These are phyloP conservation scores for Danaus melanippus DNA, from an alignment of 1,140 invertebrate genomes.

Conservation along the genomic window DNA sequence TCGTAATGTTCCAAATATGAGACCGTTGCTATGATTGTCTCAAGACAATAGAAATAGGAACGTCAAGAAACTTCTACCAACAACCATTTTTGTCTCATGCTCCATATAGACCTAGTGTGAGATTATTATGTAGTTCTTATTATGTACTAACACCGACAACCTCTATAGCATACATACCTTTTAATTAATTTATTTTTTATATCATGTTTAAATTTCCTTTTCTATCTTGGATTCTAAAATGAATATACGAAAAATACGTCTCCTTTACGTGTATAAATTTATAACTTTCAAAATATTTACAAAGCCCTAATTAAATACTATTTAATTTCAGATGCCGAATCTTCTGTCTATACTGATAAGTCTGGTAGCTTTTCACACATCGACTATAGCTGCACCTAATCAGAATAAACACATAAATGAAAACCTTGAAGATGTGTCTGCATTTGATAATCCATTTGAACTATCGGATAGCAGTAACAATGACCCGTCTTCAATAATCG, in stretches of 20 bases:
- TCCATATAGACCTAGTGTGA: background rate
- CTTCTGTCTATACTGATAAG: conserved; percentile 6
- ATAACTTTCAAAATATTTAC: too few species aligned
- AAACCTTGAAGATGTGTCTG: conserved; percentile 5
- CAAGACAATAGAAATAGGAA: conserved; percentile 14
- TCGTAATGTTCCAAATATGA: conserved; percentile 9
- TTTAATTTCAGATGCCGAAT: conserved; percentile 23
- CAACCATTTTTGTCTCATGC: conserved; percentile 1
- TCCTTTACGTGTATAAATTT: too few species aligned
- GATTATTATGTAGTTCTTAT: too few species aligned
- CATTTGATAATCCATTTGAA: conserved; percentile 9
- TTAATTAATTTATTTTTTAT: conserved; percentile 7
- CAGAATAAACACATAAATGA: background rate
- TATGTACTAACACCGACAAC: too few species aligned
- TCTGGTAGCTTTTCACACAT: conserved; percentile 11
- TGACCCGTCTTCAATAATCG: too few species aligned
- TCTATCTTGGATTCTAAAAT: too few species aligned
- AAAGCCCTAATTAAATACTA: too few species aligned
- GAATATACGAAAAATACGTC: too few species aligned
- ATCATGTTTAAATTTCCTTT: too few species aligned
- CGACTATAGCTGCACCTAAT: conserved; percentile 16
- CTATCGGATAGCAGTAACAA: too few species aligned
- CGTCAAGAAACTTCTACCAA: conserved; percentile 12
- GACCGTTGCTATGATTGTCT: conserved; percentile 12
- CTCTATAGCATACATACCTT: background rate